Conservation (phyloP, 2,797 vertebrate genomes). For the Darevskia mixta region DNA sequence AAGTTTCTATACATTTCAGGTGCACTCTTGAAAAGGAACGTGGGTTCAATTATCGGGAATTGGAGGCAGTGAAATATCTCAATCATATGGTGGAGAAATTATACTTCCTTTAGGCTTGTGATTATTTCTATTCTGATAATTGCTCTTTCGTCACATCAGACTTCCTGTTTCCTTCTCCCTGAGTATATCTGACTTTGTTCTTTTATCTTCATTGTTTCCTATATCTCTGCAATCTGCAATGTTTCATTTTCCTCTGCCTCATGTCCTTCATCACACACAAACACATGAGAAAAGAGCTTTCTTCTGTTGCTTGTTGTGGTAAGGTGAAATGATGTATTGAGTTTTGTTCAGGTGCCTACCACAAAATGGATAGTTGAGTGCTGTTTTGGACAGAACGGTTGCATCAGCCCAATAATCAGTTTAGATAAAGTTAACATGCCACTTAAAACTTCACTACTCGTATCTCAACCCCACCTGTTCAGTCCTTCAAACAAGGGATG, state of each 20-base stretch:
- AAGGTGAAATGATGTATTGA: neutral
- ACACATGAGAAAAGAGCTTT: neutral
- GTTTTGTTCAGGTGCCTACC: neutral
- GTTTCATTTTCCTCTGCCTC: slow-evolving; percentile 35
- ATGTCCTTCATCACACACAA: slow-evolving; percentile 5
- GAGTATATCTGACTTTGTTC: slow-evolving; percentile 31
- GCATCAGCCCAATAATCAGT: neutral
- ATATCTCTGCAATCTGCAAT: slow-evolving; percentile 15
- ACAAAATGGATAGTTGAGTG: neutral
- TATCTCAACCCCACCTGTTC: neutral
- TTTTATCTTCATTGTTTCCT: slow-evolving; percentile 42
- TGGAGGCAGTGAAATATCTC: neutral
- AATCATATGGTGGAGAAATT: slow-evolving; percentile 6
- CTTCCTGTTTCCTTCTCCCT: slow-evolving; percentile 44
- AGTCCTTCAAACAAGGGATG: too few species aligned
- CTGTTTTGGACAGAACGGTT: neutral
- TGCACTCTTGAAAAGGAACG: neutral
- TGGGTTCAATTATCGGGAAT: neutral
- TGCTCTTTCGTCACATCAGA: slow-evolving; percentile 25
- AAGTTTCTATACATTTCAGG: neutral
- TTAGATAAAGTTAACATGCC: neutral
- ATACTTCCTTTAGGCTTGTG: slow-evolving; percentile 15
- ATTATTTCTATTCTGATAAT: slow-evolving; percentile 43
- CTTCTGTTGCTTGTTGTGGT: neutral
- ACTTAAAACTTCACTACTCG: neutral